Evolutionary conservation across 2,113 vertebrate species (phyloP).

Genomic region (Poecile atricapillus): DNA sequence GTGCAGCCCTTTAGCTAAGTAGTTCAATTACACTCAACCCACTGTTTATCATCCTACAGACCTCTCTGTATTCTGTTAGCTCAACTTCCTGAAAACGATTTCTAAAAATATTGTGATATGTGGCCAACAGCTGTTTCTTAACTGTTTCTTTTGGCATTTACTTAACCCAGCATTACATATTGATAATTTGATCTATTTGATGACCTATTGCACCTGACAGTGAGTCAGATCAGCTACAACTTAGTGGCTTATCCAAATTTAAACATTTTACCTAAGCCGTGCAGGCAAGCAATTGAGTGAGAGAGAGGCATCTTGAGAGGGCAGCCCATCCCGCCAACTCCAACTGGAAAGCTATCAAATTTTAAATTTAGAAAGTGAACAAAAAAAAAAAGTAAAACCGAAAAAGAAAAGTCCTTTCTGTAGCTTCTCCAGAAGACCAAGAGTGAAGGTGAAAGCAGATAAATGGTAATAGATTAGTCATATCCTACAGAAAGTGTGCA

Average conservation of each 20-base stretch:
- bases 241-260: neutral
- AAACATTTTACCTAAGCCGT: neutral
- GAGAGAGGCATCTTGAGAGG: neutral
- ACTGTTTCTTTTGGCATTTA: neutral
- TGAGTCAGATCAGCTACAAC: neutral
- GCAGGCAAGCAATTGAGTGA: neutral
- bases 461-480: neutral
- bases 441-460: neutral
- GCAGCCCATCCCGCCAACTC: neutral
- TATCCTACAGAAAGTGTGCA: neutral
- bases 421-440: neutral
- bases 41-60: neutral
- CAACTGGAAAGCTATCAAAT: neutral
- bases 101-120: neutral
- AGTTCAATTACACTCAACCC: neutral
- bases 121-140: neutral
- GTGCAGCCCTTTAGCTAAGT: neutral
- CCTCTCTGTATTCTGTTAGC: neutral
- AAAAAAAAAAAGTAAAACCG: neutral
- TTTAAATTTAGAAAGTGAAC: neutral
- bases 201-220: neutral
- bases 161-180: neutral
- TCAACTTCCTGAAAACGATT: neutral
- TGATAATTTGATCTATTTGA: neutral
- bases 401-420: neutral